Evolutionary conservation across 2,888 invertebrate genomes (phyloP).

Genomic region (Trachelus tabidus): DNA sequence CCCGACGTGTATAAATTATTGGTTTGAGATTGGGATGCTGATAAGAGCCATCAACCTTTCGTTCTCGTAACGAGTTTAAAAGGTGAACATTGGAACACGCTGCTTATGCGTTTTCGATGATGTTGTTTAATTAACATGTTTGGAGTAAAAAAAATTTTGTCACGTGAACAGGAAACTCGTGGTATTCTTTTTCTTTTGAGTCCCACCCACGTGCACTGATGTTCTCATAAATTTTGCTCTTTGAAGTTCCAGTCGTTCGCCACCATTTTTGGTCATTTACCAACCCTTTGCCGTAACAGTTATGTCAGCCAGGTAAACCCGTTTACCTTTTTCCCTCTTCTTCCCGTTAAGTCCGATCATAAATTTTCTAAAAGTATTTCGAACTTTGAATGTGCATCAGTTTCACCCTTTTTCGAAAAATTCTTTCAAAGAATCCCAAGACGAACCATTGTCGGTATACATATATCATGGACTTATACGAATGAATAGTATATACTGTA

Average conservation of each 20-base stretch:
- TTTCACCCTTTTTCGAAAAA: background rate
- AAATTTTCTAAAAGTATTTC: background rate
- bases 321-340: background rate
- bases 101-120: background rate
- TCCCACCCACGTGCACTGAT: background rate
- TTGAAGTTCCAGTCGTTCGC: background rate
- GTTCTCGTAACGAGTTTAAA: background rate
- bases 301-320: background rate
- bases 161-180: background rate
- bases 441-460: background rate
- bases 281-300: background rate
- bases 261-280: constrained; percentile 3
- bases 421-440: background rate
- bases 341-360: background rate
- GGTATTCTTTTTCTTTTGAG: background rate
- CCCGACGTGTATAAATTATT: constrained; percentile 15
- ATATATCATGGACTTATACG: no score
- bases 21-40: constrained; percentile 3
- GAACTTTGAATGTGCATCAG: background rate
- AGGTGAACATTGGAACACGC: background rate
- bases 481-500: background rate
- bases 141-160: constrained; percentile 4
- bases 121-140: constrained; percentile 18
- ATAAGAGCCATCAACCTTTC: constrained; percentile 1
- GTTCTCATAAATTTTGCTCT: background rate